Base-by-base conservation (phyloP, 2,888 invertebrate genomes). In the Achlya flavicornis region DNA sequence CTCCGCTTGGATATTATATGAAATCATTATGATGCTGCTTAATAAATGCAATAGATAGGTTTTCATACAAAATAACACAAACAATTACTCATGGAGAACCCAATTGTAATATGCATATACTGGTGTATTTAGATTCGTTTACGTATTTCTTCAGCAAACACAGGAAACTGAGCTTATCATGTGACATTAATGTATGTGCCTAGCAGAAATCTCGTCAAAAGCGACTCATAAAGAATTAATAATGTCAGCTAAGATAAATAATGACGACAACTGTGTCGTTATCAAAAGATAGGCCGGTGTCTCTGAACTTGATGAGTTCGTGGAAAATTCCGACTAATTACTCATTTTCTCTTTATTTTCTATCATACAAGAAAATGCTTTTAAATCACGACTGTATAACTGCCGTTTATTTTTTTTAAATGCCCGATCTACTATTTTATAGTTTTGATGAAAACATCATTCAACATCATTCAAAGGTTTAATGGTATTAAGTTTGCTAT, bases 301-400 rank as follows among this genome's bases (percentile, higher is more conserved):
- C 53, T 53, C 16, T 57, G 62, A 62, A 57, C 57, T 57, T 41
- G 38, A 57, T 33, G 41, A 41, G 12, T 41, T 72, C 66, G 69
- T 83, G 88, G 89, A 89, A 89, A 84, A 79, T 88, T 87, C 79
- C 82, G 68, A 73, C 71, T 79, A 79, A 78, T 81, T 77, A 79
- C 75, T 71, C 69, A 69, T 71, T 67, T 66, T 68, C n/a, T n/a
- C n/a, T 67, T 35, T 41, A 66, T 16, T 8, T 53, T 53, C 19
- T 19, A 19, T 53, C 19, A 53, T 53, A 19, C n/a, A 10, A 10
- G 14, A 19, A 19, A 19, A 1, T 16, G 16, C 7, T 7, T 14
- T 7, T 19, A 53, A 8, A 8, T 19, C 4, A 53, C 19, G 3
- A 0, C 4, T 16, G 53, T 19, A 5, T 46, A n/a, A 10, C 8